Percentiles rank a stretch among this genome's conserved stretches.
Evolutionary conservation across 92 coral and sea anemone species (phyloP).

Genomic region (Hydrozoanthus gracilis): DNA sequence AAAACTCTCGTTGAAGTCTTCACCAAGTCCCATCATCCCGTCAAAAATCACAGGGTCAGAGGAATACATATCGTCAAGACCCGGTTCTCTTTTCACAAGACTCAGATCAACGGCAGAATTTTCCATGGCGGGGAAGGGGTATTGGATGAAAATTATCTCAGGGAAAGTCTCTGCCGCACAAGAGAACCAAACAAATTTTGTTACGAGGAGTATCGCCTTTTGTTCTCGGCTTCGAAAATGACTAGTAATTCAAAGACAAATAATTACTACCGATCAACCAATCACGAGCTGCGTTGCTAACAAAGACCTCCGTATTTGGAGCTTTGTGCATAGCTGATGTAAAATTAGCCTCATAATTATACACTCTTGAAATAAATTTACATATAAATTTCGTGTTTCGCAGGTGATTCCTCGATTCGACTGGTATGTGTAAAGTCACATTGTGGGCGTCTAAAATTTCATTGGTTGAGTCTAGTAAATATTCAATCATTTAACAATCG

Average conservation of each 20-base stretch:
- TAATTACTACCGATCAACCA: constrained; percentile 61
- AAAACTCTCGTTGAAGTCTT: constrained; percentile 84
- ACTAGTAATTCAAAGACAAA: constrained; percentile 54
- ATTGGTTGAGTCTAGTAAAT: constrained; percentile 70
- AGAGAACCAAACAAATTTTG: constrained; percentile 44
- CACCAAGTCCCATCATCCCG: constrained; percentile 77
- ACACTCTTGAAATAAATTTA: constrained; percentile 37
- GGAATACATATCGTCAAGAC: constrained; percentile 78
- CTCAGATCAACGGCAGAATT: constrained; percentile 82
- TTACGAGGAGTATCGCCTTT: constrained; percentile 59
- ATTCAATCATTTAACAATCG: constrained; percentile 82
- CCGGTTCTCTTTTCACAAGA: constrained; percentile 88
- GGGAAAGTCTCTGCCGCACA: constrained; percentile 37
- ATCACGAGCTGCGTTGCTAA: constrained; percentile 54
- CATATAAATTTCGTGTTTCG: constrained; percentile 61
- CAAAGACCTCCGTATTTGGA: constrained; percentile 67
- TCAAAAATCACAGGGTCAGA: constrained; percentile 81
- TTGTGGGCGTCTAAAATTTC: constrained; percentile 56
- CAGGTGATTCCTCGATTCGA: constrained; percentile 84
- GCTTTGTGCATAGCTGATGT: constrained; percentile 55
- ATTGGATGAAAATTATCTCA: not conserved
- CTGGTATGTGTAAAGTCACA: constrained; percentile 80
- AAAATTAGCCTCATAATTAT: constrained; percentile 56
- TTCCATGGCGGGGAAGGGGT: constrained; percentile 67
- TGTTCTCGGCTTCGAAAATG: constrained; percentile 70